Percentiles rank a stretch among this genome's conserved stretches.
These are phyloP conservation scores for Crenichthys baileyi DNA, from an alignment of 2,797 vertebrate species.

Conservation along the genomic window DNA sequence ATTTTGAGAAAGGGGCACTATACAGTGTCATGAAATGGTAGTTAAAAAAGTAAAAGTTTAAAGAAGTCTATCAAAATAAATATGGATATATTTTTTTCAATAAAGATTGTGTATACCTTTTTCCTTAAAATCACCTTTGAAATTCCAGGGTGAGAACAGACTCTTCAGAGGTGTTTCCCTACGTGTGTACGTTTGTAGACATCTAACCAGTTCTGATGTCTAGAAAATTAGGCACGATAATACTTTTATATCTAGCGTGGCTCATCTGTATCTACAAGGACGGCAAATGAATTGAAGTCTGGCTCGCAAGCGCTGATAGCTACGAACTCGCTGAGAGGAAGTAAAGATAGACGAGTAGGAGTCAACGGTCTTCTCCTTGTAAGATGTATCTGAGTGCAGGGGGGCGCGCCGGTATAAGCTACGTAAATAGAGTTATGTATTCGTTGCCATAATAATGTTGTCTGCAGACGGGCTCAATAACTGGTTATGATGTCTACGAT, in stretches of 20 bases:
- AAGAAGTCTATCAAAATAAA: not conserved
- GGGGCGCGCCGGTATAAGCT: no score
- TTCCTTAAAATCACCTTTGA: not conserved
- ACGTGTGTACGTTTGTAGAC: not conserved
- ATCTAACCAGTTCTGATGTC: constrained; percentile 31
- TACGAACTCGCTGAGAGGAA: no score
- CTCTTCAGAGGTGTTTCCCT: constrained; percentile 3
- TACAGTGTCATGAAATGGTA: not conserved
- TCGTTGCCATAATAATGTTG: no score
- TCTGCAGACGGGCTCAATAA: no score
- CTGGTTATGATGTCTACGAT: no score
- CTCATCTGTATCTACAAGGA: not conserved
- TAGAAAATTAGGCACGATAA: constrained; percentile 2
- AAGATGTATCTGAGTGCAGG: no score
- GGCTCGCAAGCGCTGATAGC: no score
- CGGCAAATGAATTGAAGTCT: no score
- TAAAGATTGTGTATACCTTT: not conserved
- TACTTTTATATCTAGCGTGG: not conserved
- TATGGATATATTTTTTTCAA: not conserved
- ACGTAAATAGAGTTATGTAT: no score
- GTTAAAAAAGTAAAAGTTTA: not conserved
- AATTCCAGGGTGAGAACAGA: not conserved
- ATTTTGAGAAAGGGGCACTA: not conserved
- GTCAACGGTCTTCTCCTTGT: no score
- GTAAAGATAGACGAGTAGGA: no score